A percentile compares a stretch with the other conserved stretches of the same genome.
Conservation (phyloP, 1,140 invertebrate species). For the Cydia pomonella region DNA sequence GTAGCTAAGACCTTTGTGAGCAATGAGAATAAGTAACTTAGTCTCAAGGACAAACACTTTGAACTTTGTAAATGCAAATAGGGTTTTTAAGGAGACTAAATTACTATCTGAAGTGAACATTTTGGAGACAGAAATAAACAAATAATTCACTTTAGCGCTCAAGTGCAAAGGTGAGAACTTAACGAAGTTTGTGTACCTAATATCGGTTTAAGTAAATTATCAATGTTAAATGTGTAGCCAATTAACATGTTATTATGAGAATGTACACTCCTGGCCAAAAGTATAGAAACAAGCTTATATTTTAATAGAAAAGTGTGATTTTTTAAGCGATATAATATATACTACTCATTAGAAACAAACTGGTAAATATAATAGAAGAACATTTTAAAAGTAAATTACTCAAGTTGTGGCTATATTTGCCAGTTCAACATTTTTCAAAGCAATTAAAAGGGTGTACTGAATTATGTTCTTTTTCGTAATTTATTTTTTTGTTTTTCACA, state of each 20-base stretch:
- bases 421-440: no score
- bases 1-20: background rate
- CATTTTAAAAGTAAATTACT: no score
- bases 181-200: background rate
- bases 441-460: no score
- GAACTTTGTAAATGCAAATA: slow-evolving; percentile 25
- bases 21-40: background rate
- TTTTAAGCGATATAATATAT: no score
- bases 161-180: background rate
- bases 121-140: background rate
- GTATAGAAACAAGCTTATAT: no score
- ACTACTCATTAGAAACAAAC: no score
- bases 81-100: background rate
- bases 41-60: background rate
- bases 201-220: background rate
- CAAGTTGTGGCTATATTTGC: no score
- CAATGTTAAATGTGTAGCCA: background rate
- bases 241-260: background rate
- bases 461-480: no score
- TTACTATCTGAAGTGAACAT: background rate
- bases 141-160: background rate
- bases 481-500: no score
- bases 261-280: no score
- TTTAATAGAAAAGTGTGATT: no score
- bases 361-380: no score